Conservation (phyloP, 2,888 invertebrate genomes). For the Psococerastis gibbosa region DNA sequence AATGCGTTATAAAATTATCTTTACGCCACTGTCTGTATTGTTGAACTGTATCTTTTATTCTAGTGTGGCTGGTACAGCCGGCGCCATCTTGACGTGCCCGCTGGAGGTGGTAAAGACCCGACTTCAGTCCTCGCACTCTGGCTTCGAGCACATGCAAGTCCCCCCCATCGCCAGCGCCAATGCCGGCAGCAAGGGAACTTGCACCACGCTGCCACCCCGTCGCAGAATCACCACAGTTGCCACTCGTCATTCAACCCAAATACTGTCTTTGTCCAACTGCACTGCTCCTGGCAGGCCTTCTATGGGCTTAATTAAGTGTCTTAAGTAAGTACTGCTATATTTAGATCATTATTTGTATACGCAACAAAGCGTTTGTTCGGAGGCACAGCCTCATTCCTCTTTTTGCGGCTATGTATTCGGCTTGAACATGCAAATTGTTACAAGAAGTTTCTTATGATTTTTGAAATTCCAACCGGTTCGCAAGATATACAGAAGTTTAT, state of each 20-base stretch:
- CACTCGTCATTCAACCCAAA: conserved; percentile 48
- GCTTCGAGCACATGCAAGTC: conserved; percentile 27
- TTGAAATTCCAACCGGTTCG: too few species aligned
- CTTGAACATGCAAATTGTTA: too few species aligned
- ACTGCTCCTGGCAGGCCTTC: conserved; percentile 29
- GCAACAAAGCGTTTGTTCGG: too few species aligned
- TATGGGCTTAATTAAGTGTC: conserved; percentile 64
- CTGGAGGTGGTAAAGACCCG: conserved; percentile 96
- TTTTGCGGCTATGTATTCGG: neutral
- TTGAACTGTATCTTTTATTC: too few species aligned
- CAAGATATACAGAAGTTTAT: too few species aligned
- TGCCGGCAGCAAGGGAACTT: conserved; percentile 29
- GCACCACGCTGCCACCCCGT: conserved; percentile 38
- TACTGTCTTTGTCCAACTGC: conserved; percentile 47
- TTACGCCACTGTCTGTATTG: too few species aligned
- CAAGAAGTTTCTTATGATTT: too few species aligned
- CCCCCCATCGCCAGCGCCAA: conserved; percentile 26
- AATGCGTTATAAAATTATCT: too few species aligned
- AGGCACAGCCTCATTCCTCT: too few species aligned
- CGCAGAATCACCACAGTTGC: conserved; percentile 58
- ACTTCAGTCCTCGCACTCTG: conserved; percentile 76
- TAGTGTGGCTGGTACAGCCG: conserved; percentile 92
- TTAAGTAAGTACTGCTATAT: conserved; percentile 35
- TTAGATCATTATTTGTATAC: too few species aligned
- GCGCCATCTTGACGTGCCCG: conserved; percentile 93